A percentile compares a stretch with the other conserved stretches of the same genome.
Evolutionary conservation across 2,888 invertebrate species (phyloP).

Genomic region (Drosophila neonasuta): DNA sequence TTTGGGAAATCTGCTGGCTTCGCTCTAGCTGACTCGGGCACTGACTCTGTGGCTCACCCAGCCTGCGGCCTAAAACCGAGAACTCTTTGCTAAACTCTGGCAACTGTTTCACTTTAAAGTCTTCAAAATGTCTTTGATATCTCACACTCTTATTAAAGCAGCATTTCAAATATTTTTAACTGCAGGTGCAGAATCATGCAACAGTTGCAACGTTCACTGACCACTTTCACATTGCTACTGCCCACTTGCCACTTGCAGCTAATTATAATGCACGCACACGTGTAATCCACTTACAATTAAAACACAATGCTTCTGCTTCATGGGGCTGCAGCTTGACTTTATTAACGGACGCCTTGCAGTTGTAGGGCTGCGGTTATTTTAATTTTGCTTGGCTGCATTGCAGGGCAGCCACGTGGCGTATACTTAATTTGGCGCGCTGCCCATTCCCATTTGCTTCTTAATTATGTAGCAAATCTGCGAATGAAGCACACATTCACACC

Average conservation of each 20-base stretch:
- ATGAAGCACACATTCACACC: conserved; percentile 15
- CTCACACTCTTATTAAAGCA: not conserved
- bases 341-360: conserved; percentile 38
- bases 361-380: conserved; percentile 28
- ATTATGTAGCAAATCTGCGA: conserved; percentile 56
- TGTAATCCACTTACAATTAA: conserved; percentile 47
- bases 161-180: conserved; percentile 23
- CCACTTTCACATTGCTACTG: not conserved
- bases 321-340: conserved; percentile 22
- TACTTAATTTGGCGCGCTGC: conserved; percentile 51
- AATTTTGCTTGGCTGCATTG: conserved; percentile 33
- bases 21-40: conserved; percentile 22
- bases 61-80: conserved; percentile 50
- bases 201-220: conserved; percentile 24
- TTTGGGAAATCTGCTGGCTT: conserved; percentile 65
- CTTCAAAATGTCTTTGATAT: conserved; percentile 51
- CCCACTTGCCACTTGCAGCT: conserved; percentile 11
- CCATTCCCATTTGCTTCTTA: conserved; percentile 50
- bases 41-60: conserved; percentile 36
- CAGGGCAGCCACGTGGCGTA: conserved; percentile 39
- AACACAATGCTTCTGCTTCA: conserved; percentile 1
- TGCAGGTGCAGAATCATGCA: conserved; percentile 16
- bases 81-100: conserved; percentile 25
- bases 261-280: conserved; percentile 39
- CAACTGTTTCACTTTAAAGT: conserved; percentile 70